Percentiles rank a stretch among this genome's conserved stretches.
These are phyloP conservation scores for Psophia crepitans DNA, from an alignment of 2,113 vertebrate species.

Conservation along the genomic window DNA sequence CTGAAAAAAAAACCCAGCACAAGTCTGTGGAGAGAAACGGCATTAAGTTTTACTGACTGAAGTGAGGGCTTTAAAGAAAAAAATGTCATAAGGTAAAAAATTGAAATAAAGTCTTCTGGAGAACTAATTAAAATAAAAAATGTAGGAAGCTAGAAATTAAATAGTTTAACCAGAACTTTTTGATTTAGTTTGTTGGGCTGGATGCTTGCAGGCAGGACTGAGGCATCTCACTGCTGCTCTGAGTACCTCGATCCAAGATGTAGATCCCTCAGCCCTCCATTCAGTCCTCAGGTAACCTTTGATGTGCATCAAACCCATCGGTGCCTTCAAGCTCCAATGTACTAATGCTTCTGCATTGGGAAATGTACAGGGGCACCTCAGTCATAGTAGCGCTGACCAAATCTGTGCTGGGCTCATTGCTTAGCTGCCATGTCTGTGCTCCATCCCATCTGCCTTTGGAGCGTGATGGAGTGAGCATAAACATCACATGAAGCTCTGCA, in stretches of 20 bases:
- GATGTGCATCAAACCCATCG: background rate
- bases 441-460: background rate
- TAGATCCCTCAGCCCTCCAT: background rate
- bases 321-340: background rate
- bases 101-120: background rate
- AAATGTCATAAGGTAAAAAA: background rate
- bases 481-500: background rate
- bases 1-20: fast-evolving
- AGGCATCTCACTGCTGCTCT: background rate
- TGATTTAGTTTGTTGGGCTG: background rate
- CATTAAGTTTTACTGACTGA: background rate
- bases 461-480: background rate
- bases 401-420: fast-evolving
- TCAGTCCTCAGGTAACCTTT: background rate
- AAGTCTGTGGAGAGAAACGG: background rate
- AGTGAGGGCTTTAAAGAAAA: background rate
- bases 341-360: background rate
- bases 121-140: background rate
- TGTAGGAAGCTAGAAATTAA: background rate
- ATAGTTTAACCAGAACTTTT: background rate
- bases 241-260: background rate
- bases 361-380: background rate
- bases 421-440: background rate
- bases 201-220: background rate
- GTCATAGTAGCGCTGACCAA: background rate